Evolutionary conservation across 2,797 vertebrate species (phyloP).

Genomic region (Enteromius treurensis): DNA sequence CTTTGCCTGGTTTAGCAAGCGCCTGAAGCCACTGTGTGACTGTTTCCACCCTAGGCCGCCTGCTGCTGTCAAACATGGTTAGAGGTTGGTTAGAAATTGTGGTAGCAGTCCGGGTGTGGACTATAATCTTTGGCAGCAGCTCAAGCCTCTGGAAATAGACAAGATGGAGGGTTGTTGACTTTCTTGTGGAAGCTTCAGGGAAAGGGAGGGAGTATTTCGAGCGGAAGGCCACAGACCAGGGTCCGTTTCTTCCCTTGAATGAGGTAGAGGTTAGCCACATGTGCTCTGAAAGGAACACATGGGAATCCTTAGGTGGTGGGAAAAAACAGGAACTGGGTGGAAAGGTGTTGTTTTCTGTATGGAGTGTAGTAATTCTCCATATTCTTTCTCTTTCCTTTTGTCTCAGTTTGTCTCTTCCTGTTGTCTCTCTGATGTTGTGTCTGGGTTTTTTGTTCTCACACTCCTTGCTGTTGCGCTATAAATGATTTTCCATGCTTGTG

Average conservation of each 20-base stretch:
- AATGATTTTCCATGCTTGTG: background rate
- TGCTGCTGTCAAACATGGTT: constrained; percentile 30
- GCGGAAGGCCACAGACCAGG: constrained; percentile 52
- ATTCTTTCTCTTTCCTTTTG: constrained; percentile 29
- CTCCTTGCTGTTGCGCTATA: background rate
- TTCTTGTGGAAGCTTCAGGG: constrained; percentile 55
- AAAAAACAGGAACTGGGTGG: constrained; percentile 43
- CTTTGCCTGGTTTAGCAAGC: constrained; percentile 3
- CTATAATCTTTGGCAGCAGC: constrained; percentile 69
- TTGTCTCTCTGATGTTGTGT: constrained; percentile 5
- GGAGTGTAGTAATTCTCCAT: background rate
- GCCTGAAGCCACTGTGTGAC: background rate
- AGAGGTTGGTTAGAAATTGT: constrained; percentile 53
- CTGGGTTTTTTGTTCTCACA: constrained; percentile 18
- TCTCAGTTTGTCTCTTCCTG: constrained; percentile 40
- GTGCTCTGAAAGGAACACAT: constrained; percentile 51
- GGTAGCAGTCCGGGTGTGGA: constrained; percentile 64
- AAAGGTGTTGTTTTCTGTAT: constrained; percentile 28
- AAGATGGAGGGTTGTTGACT: constrained; percentile 58
- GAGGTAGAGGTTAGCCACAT: constrained; percentile 56
- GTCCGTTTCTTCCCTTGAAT: constrained; percentile 67
- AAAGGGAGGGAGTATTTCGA: constrained; percentile 48
- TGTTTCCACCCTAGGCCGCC: background rate
- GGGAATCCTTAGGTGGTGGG: constrained; percentile 36
- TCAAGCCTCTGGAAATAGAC: constrained; percentile 51